Evolutionary conservation across 1,140 invertebrate species (phyloP), one percentile per base, ranked within the genome.

Genomic region (Halesus radiatus): DNA sequence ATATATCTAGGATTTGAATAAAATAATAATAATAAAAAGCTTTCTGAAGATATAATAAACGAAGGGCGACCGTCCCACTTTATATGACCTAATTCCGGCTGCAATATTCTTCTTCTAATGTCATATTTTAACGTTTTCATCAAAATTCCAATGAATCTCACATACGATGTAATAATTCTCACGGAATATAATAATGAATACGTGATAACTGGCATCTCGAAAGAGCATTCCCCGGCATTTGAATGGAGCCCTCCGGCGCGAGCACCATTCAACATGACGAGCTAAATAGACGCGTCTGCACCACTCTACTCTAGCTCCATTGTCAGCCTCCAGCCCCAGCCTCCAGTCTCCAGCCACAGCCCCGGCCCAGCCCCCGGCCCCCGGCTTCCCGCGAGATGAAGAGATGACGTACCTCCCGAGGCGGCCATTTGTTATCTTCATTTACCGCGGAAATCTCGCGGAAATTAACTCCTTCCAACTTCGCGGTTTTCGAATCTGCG

Each of bases 361-460:
- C n/a, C n/a, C n/a, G n/a, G n/a, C n/a, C n/a, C n/a, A n/a, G n/a
- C n/a, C n/a, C n/a, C n/a, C n/a, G n/a, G n/a, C n/a, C n/a, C n/a
- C n/a, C n/a, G n/a, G n/a, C n/a, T n/a, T 45, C 10, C 37, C 37
- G 37, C 8, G 37, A n/a, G 15, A 45, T 22, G 66, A 20, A 29
- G 50, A 53, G 22, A 22, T 52, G 68, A 23, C 50, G 45, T 29
- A 32, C 37, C 7, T 45, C 50, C 13, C 45, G 4, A 26, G 37
- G 45, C 68, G 45, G 20, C 68, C 68, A 72, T 72, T 53, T 26
- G 22, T 72, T 72, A 72, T 72, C n/a, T 29, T 72, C 54, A 72
- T 72, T 72, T 52, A 52, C 45, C 20, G 37, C 32, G 18, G 22
- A 72, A 66, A 29, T 32, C 62, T 66, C 23, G 29, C 37, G 37